Conservation (phyloP, 2,888 invertebrate species). For the Thymelicus sylvestris region DNA sequence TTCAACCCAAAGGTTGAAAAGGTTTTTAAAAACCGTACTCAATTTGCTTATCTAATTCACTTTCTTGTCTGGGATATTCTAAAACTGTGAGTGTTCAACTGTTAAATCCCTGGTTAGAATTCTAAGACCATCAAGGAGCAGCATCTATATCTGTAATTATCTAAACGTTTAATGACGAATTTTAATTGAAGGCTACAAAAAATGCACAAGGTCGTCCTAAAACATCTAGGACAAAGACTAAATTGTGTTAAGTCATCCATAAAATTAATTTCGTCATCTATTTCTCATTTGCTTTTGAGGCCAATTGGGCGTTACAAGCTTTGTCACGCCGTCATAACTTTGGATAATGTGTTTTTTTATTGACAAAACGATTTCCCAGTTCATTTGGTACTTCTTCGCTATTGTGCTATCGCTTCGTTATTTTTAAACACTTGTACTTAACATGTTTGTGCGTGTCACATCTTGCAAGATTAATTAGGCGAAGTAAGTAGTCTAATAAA, state of each 20-base stretch:
- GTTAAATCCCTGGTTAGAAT: too few relatives aligned
- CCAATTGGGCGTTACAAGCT: conserved; percentile 14
- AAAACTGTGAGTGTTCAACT: too few relatives aligned
- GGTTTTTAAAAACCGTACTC: too few relatives aligned
- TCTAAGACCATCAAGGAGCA: too few relatives aligned
- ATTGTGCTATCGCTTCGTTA: too few relatives aligned
- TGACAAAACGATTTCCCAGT: neutral
- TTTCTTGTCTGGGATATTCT: too few relatives aligned
- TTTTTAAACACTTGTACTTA: too few relatives aligned
- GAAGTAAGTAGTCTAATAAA: too few relatives aligned
- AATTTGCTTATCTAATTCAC: too few relatives aligned
- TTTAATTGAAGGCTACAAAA: conserved; percentile 29
- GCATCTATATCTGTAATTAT: conserved; percentile 1
- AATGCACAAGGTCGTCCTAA: conserved; percentile 21
- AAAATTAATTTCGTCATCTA: conserved; percentile 30
- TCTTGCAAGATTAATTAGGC: too few relatives aligned
- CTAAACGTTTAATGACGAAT: conserved; percentile 13
- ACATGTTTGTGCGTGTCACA: too few relatives aligned
- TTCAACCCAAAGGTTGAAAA: too few relatives aligned
- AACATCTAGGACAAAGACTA: conserved; percentile 25
- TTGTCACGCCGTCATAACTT: conserved; percentile 7
- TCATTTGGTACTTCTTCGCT: neutral
- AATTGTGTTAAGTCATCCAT: conserved; percentile 34
- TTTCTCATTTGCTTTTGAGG: conserved; percentile 19
- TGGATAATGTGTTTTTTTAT: neutral